Percentiles rank a stretch among this genome's conserved stretches.
phyloP scores from a whole-genome alignment of 2,888 invertebrate species.

The Tuta absoluta region DNA sequence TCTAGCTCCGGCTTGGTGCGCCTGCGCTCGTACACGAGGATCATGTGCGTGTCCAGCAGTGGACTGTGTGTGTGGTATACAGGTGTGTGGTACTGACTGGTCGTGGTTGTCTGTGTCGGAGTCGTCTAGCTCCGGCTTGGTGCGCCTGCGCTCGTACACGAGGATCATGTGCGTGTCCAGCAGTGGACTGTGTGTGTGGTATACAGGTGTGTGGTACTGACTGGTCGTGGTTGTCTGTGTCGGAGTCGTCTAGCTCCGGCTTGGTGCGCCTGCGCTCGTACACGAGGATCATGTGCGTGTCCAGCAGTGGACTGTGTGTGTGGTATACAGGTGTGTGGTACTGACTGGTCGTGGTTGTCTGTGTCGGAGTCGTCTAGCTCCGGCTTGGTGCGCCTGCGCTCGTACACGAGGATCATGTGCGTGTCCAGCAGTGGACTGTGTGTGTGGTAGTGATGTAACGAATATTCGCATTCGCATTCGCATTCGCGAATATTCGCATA shows the following conservation, averaged over 20 bases:
- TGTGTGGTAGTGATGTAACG: too few relatives aligned
- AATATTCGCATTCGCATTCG: too few relatives aligned
- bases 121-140: conserved; percentile 66
- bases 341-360: conserved; percentile 95
- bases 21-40: background rate
- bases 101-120: background rate
- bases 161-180: background rate
- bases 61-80: background rate
- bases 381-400: conserved; percentile 96
- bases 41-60: background rate
- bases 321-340: conserved; percentile 60
- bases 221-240: conserved; percentile 75
- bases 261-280: conserved; percentile 61
- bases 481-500: too few relatives aligned
- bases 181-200: background rate
- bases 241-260: conserved; percentile 82
- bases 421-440: too few relatives aligned
- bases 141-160: background rate
- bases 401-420: conserved; percentile 93
- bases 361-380: conserved; percentile 97
- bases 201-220: background rate
- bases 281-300: background rate
- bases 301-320: background rate
- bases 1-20: conserved; percentile 93
- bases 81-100: background rate